These are phyloP conservation scores for Melieria omissa DNA, from an alignment of 2,888 invertebrate genomes.

Conservation along the genomic window DNA sequence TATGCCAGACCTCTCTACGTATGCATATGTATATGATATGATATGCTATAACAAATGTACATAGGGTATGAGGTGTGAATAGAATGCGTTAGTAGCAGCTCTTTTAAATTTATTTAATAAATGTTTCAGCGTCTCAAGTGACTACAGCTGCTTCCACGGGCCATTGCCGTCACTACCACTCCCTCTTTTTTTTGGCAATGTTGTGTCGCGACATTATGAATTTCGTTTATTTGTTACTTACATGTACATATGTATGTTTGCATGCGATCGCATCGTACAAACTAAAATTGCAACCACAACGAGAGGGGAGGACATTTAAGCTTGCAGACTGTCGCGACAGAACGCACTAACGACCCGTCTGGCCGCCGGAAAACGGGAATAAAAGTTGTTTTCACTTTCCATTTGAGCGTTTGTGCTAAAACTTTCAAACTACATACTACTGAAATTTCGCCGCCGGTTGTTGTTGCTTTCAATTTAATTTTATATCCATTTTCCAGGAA, in stretches of 20 bases:
- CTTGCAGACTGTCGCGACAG: neutral
- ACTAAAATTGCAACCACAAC: neutral
- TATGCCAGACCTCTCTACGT: too few relatives aligned
- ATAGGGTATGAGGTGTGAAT: too few relatives aligned
- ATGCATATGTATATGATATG: too few relatives aligned
- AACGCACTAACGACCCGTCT: constrained; percentile 30
- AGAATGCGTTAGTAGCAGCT: too few relatives aligned
- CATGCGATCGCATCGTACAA: neutral
- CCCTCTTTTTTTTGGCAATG: constrained; percentile 35
- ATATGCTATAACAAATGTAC: too few relatives aligned
- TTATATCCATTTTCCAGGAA: constrained; percentile 39
- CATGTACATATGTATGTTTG: neutral
- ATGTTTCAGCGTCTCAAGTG: too few relatives aligned
- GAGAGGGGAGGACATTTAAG: too few relatives aligned
- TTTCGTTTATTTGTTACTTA: neutral
- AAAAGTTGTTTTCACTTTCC: constrained; percentile 63
- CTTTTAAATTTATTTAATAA: too few relatives aligned
- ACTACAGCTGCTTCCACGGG: too few relatives aligned
- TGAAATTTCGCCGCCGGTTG: too few relatives aligned
- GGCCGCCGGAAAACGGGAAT: constrained; percentile 46
- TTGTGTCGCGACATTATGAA: constrained; percentile 60
- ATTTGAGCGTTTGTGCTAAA: constrained; percentile 24
- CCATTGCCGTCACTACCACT: too few relatives aligned
- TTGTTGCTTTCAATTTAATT: constrained; percentile 31
- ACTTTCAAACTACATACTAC: too few relatives aligned